Conservation (phyloP, 2,888 invertebrate species). For the Eurytoma adleriae region DNA sequence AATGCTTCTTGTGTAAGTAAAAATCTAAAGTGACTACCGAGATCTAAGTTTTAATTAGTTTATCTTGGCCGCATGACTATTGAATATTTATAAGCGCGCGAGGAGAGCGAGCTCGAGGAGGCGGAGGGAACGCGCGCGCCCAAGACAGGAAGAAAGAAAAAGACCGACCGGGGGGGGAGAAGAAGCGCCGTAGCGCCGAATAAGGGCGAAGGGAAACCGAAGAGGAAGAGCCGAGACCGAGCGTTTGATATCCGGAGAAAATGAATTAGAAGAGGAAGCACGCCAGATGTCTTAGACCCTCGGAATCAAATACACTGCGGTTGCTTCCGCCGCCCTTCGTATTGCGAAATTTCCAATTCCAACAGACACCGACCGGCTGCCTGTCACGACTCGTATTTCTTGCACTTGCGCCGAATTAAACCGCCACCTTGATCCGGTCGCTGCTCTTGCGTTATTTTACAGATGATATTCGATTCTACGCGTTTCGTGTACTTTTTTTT, state of each 20-base stretch:
- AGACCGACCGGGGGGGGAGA: conserved; percentile 58
- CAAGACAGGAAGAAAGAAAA: conserved; percentile 40
- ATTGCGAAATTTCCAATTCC: conserved; percentile 50
- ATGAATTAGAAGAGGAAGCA: conserved; percentile 46
- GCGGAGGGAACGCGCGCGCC: conserved; percentile 30
- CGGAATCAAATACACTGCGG: conserved; percentile 39
- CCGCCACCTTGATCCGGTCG: no score
- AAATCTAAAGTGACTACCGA: conserved; percentile 77
- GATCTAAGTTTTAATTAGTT: conserved; percentile 77
- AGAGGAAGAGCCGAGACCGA: conserved; percentile 54
- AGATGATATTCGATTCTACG: no score
- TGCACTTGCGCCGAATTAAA: conserved; percentile 39
- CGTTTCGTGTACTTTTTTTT: no score
- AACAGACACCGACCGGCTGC: conserved; percentile 29
- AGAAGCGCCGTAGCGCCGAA: conserved; percentile 56
- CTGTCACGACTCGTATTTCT: conserved; percentile 33
- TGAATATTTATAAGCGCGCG: conserved; percentile 75
- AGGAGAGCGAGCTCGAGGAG: conserved; percentile 55
- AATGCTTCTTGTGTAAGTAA: conserved; percentile 77
- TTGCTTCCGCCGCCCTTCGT: not conserved
- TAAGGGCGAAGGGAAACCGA: conserved; percentile 65
- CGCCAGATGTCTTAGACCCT: conserved; percentile 52
- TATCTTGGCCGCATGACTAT: conserved; percentile 76
- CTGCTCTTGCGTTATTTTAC: no score
- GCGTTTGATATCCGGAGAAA: conserved; percentile 48